Evolutionary conservation across 2,888 invertebrate species (phyloP).

Genomic region (Eudemis profundana): DNA sequence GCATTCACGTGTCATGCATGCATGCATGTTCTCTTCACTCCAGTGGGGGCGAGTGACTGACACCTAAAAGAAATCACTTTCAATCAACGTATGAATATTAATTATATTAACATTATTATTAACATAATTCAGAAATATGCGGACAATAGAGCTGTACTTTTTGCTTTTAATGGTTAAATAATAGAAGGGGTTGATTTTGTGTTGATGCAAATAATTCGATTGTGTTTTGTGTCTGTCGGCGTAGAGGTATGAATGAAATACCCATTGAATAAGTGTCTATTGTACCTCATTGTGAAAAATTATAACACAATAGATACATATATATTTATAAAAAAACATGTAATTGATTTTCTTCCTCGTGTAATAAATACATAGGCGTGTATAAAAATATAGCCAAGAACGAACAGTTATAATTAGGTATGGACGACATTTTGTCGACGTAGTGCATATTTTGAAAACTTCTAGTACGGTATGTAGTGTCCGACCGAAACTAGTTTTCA

Average conservation of each 20-base stretch:
- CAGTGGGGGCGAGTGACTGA: constrained; percentile 69
- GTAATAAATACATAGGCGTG: too few relatives aligned
- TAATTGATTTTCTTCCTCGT: too few relatives aligned
- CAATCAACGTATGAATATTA: constrained; percentile 77
- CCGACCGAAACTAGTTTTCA: too few relatives aligned
- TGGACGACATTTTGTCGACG: too few relatives aligned
- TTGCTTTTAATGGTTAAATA: constrained; percentile 53
- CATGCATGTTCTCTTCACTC: constrained; percentile 40
- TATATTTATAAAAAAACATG: too few relatives aligned
- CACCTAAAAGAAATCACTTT: constrained; percentile 68
- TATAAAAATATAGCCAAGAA: too few relatives aligned
- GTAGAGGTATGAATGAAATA: constrained; percentile 32
- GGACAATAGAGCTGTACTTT: constrained; percentile 60
- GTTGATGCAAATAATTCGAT: constrained; percentile 35
- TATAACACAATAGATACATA: too few relatives aligned
- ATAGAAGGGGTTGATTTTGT: constrained; percentile 40
- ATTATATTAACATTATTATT: constrained; percentile 72
- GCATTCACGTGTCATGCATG: constrained; percentile 53
- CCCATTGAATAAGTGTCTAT: constrained; percentile 27
- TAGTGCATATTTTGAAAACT: too few relatives aligned
- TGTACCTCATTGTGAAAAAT: constrained; percentile 17
- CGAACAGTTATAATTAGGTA: too few relatives aligned
- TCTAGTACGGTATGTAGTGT: too few relatives aligned
- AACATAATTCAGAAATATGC: constrained; percentile 56
- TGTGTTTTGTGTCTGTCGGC: constrained; percentile 23